phyloP scores from a whole-genome alignment of 2,797 vertebrate species.

The Taenioides sp. region DNA sequence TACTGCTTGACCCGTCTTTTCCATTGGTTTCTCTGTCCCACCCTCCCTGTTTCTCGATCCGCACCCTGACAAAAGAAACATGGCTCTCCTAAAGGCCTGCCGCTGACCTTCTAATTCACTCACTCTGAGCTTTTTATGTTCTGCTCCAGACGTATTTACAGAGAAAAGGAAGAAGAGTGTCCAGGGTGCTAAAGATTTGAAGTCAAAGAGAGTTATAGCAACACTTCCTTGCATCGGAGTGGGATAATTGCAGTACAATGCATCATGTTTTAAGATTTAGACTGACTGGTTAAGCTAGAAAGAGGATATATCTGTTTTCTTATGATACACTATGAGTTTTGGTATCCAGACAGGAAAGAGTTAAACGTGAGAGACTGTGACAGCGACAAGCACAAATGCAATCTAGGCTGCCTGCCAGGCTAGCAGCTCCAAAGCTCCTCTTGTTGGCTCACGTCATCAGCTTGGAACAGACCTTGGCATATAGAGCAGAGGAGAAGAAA shows the following conservation, averaged over 20 bases:
- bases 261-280: slow-evolving; percentile 7
- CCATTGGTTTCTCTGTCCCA: slow-evolving; percentile 73
- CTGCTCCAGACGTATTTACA: slow-evolving; percentile 71
- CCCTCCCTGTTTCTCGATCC: slow-evolving; percentile 57
- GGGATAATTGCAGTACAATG: not conserved
- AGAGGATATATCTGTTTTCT: not conserved
- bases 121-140: slow-evolving; percentile 80
- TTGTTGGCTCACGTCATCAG: slow-evolving; percentile 80
- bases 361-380: slow-evolving; percentile 77
- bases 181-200: slow-evolving; percentile 38
- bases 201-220: slow-evolving; percentile 36
- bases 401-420: slow-evolving; percentile 86
- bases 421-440: slow-evolving; percentile 79
- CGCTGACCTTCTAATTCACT: slow-evolving; percentile 84
- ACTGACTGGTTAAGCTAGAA: not conserved
- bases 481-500: slow-evolving; percentile 35
- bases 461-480: slow-evolving; percentile 69
- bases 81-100: slow-evolving; percentile 78
- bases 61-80: slow-evolving; percentile 81
- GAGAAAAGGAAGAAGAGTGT: slow-evolving; percentile 42
- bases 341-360: slow-evolving; percentile 79
- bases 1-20: slow-evolving; percentile 51
- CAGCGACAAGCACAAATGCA: slow-evolving; percentile 84
- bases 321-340: not conserved
- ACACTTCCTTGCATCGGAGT: slow-evolving; percentile 18